Evolutionary conservation across 2,888 invertebrate species (phyloP).

Genomic region (Seladonia tumulorum): DNA sequence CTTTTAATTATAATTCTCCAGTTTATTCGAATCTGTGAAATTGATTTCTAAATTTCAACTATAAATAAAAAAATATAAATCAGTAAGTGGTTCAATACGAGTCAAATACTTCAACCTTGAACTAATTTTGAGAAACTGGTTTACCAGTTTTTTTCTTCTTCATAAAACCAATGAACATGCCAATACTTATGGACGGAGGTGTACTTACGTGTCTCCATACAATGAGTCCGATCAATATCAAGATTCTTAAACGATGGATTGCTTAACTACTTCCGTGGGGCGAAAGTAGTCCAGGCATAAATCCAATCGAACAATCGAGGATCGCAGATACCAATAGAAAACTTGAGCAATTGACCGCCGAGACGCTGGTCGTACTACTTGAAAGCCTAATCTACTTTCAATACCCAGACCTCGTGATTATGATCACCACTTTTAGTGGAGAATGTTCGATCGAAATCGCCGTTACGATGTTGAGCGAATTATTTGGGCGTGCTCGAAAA

Average conservation of each 20-base stretch:
- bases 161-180: neutral
- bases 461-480: no score
- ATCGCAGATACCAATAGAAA: neutral
- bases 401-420: neutral
- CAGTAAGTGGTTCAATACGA: no score
- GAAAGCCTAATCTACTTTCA: neutral
- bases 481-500: no score
- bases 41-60: neutral
- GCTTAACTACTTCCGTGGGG: slow-evolving; percentile 6
- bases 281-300: slow-evolving; percentile 5
- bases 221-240: neutral
- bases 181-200: neutral
- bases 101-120: neutral
- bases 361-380: neutral
- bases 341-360: neutral
- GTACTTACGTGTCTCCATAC: neutral
- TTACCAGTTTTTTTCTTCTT: neutral
- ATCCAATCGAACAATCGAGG: neutral
- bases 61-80: no score
- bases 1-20: no score
- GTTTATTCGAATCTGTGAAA: neutral
- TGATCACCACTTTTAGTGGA: neutral
- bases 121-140: neutral
- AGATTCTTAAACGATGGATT: slow-evolving; percentile 5
- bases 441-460: no score